Evolutionary conservation across 1,140 invertebrate species (phyloP), one percentile per base, ranked within the genome.

Genomic region (Wasmannia auropunctata): DNA sequence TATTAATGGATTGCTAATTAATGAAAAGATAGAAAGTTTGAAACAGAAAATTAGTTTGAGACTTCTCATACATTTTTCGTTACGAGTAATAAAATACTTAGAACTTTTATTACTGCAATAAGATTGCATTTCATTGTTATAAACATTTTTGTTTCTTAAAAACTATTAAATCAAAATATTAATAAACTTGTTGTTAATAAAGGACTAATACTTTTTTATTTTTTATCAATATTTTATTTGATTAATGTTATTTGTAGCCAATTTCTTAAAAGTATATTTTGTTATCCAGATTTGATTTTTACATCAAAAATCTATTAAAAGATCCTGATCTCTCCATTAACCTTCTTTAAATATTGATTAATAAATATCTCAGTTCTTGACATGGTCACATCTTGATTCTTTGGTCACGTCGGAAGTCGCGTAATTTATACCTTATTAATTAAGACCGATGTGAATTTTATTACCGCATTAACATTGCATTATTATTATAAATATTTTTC

Each of bases 1-100:
- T 65, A 65, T n/a, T 79, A 79, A 79, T 31, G 19, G 22, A 49
- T 49, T 49, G 7, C 58, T 79, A 79, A 49, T 79, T 63, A 65
- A 65, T 31, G n/a, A 79, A 79, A 62, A 60, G 25, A 49, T 46
- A 31, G 58, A 49, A 65, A 49, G 16, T 43, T 60, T 51, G 2
- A 72, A 22, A 72, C 54, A 25, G 37, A 34, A 76, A 76, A 76
- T 76, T 43, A 40, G 31, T 40, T 56, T 25, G 51, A 58, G 49
- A 37, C n/a, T 75, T 56, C n/a, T n/a, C 14, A 56, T 70, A 49
- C 19, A 25, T 75, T 37, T 75, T 75, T 58, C 14, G 8, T 75
- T 37, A 56, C 34, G 7, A 56, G 6, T 28, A 28, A 25, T 75
- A 75, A 75, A 75, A 75, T 75, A 34, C 51, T 54, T 56, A 25